Percentiles rank a stretch among this genome's conserved stretches.
Evolutionary conservation across 2,888 invertebrate genomes (phyloP).

Genomic region (Callyntrura sp.): DNA sequence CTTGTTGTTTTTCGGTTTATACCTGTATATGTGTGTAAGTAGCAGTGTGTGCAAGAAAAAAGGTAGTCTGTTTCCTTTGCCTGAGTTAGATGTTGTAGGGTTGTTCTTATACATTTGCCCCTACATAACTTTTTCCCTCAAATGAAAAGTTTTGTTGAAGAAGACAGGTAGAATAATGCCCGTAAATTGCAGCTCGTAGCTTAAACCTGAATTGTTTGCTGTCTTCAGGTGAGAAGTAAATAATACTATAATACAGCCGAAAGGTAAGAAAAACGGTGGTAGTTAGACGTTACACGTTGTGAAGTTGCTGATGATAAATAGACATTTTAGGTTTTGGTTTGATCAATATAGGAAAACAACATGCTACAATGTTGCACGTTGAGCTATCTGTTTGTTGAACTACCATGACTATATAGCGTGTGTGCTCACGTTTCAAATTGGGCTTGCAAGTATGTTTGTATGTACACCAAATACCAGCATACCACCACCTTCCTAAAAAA

Average conservation of each 20-base stretch:
- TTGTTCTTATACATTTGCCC: not conserved
- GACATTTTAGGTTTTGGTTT: conserved; percentile 15
- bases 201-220: not conserved
- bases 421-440: not conserved
- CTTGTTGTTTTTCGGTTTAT: conserved; percentile 47
- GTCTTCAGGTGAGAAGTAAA: not conserved
- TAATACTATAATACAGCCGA: not conserved
- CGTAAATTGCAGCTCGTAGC: not conserved
- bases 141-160: too few relatives aligned
- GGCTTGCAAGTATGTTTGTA: not conserved
- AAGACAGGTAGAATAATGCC: not conserved
- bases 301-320: conserved; percentile 35
- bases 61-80: not conserved
- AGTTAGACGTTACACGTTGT: not conserved
- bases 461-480: not conserved
- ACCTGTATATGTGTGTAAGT: not conserved
- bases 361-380: conserved; percentile 28
- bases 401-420: not conserved
- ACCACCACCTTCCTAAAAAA: not conserved
- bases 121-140: too few relatives aligned
- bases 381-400: too few relatives aligned
- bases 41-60: not conserved
- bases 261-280: conserved; percentile 4
- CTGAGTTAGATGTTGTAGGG: not conserved
- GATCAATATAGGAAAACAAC: conserved; percentile 34